Evolutionary conservation across 2,888 invertebrate genomes (phyloP), one percentile per base, ranked within the genome.

Genomic region (Cabera pusaria): DNA sequence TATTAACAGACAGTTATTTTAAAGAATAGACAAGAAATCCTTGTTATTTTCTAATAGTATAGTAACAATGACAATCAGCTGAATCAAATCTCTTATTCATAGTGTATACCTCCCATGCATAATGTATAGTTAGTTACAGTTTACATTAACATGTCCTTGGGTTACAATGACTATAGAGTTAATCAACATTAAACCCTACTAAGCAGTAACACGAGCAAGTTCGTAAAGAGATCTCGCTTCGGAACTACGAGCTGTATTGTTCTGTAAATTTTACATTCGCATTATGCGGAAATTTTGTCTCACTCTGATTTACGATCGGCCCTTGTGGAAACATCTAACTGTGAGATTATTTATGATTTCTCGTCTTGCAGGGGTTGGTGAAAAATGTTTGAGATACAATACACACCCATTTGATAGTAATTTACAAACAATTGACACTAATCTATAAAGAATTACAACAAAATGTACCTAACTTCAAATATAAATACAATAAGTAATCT

Each of bases 251-350:
- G 59, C 49, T 67, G 67, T 65, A 71, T 78, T 74, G 73, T 75
- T 74, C 69, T 60, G 60, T 71, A 68, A 76, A 81, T 81, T 81
- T 75, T 76, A 78, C 76, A 81, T 76, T 75, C 72, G 63, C 73
- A 72, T 78, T 75, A 79, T 71, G 68, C 65, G 72, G 69, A 74
- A 81, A 79, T 77, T 80, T 72, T 69, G 76, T 72, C 72, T 73
- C 62, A 59, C 64, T 48, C 67, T 81, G 79, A 81, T 83, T 83
- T 81, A 83, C 73, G 74, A 74, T 75, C 70, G 61, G 58, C 57
- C 66, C 67, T 69, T 62, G 52, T 60, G 70, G 59, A 69, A 72
- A 64, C 64, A 52, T 74, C 76, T 79, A 78, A 82, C 74, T 65
- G 65, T 49, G 65, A 65, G 69, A 74, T 77, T 82, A 81, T 82